Conservation (phyloP, 1,140 invertebrate species). For the Atopsyche davidsoni region DNA sequence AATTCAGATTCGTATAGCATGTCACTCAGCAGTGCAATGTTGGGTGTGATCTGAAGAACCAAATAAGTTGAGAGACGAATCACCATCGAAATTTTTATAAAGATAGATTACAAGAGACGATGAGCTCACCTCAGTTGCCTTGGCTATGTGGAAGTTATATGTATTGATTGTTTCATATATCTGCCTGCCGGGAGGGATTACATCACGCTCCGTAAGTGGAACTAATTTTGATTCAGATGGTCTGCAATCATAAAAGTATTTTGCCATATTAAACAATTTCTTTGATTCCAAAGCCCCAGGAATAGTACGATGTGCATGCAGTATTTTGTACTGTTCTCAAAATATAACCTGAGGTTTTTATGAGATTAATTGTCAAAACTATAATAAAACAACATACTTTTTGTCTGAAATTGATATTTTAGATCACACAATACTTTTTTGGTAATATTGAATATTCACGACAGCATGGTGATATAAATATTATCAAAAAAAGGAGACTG, state of each 20-base stretch:
- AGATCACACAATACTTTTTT: too few species aligned
- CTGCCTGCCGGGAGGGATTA: slow-evolving; percentile 77
- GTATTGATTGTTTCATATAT: slow-evolving; percentile 85
- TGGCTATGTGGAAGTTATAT: slow-evolving; percentile 79
- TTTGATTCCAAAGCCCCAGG: too few species aligned
- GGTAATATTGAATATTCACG: too few species aligned
- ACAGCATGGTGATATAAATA: too few species aligned
- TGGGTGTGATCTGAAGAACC: slow-evolving; percentile 52
- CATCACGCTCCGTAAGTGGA: slow-evolving; percentile 70
- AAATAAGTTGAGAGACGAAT: not conserved
- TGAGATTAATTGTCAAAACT: slow-evolving; percentile 2
- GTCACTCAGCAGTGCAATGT: slow-evolving; percentile 74
- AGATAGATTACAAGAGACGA: slow-evolving; percentile 8
- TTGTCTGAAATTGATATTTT: too few species aligned
- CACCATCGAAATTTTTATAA: slow-evolving; percentile 1
- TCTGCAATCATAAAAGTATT: slow-evolving; percentile 44
- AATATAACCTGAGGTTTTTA: not conserved
- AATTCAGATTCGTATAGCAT: slow-evolving; percentile 91
- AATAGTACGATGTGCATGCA: too few species aligned
- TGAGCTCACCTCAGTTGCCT: slow-evolving; percentile 68
- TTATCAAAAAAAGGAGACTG: too few species aligned
- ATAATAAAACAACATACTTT: too few species aligned
- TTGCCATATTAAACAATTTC: not conserved
- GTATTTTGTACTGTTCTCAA: not conserved
- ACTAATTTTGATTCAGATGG: slow-evolving; percentile 73